Percentiles rank a stretch among this genome's conserved stretches.
Conservation (phyloP, 2,797 vertebrate species). For the Pipistrellus nathusii region DNA sequence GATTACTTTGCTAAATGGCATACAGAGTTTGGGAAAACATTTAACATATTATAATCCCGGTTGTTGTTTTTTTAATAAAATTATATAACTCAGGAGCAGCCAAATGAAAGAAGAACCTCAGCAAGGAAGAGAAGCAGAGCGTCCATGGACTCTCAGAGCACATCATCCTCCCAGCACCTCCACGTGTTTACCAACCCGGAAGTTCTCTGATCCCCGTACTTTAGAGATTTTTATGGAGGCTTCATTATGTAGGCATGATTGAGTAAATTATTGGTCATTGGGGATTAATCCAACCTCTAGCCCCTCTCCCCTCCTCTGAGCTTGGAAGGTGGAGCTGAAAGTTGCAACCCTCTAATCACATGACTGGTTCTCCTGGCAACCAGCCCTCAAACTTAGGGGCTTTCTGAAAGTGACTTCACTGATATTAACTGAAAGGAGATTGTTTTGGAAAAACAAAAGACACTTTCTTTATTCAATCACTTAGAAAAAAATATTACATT, state of each 20-base stretch:
- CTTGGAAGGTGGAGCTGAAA: background rate
- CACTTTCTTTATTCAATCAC: background rate
- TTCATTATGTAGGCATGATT: background rate
- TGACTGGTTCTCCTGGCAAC: background rate
- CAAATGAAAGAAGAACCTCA: background rate
- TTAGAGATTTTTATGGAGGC: background rate
- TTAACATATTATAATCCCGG: background rate
- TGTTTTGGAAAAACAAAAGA: background rate
- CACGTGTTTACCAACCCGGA: background rate
- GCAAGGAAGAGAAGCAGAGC: background rate
- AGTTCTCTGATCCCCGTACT: background rate
- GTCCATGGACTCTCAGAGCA: background rate
- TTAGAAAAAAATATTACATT: background rate
- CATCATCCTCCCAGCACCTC: background rate
- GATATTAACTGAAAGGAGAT: background rate
- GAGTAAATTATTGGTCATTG: background rate
- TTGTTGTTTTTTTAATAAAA: background rate
- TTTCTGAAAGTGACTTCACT: background rate
- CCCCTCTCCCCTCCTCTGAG: background rate
- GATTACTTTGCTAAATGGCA: background rate
- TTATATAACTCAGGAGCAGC: background rate
- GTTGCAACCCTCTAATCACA: background rate
- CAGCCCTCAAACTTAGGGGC: background rate
- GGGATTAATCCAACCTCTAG: background rate
- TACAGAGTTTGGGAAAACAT: background rate